phyloP scores from a whole-genome alignment of 2,113 vertebrate species.

The Galeopterus variegatus region DNA sequence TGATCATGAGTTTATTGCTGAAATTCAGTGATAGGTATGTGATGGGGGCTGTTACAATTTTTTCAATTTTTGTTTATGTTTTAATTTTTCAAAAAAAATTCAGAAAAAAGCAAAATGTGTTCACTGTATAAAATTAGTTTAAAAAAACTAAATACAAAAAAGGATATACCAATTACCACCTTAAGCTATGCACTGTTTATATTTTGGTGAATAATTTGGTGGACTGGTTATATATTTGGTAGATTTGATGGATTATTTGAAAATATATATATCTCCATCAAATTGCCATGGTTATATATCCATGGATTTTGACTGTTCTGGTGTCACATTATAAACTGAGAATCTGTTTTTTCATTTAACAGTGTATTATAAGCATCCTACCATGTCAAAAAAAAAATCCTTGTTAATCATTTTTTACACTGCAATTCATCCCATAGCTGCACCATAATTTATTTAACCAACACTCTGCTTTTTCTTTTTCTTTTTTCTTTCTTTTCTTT shows the following conservation, averaged over 20 bases:
- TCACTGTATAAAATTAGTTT: neutral
- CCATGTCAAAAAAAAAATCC: neutral
- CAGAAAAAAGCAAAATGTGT: neutral
- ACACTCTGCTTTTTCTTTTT: neutral
- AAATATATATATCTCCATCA: neutral
- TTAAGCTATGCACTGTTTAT: neutral
- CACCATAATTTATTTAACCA: neutral
- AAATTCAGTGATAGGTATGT: neutral
- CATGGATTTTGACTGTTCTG: neutral
- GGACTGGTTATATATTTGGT: neutral
- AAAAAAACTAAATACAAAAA: conserved; percentile 8
- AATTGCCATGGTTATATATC: neutral
- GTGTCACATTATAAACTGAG: neutral
- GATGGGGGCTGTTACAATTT: neutral
- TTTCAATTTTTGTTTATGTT: conserved; percentile 12
- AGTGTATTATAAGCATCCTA: neutral
- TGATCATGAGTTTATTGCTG: neutral
- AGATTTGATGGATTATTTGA: neutral
- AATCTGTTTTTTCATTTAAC: conserved; percentile 8
- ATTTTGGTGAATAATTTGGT: neutral
- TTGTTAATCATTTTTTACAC: neutral
- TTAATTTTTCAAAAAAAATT: conserved; percentile 18
- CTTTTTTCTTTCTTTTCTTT: neutral
- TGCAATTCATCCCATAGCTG: neutral
- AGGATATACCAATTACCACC: neutral